Base-by-base conservation (phyloP, 2,113 vertebrate species). In the Actenoides lindsayi region DNA sequence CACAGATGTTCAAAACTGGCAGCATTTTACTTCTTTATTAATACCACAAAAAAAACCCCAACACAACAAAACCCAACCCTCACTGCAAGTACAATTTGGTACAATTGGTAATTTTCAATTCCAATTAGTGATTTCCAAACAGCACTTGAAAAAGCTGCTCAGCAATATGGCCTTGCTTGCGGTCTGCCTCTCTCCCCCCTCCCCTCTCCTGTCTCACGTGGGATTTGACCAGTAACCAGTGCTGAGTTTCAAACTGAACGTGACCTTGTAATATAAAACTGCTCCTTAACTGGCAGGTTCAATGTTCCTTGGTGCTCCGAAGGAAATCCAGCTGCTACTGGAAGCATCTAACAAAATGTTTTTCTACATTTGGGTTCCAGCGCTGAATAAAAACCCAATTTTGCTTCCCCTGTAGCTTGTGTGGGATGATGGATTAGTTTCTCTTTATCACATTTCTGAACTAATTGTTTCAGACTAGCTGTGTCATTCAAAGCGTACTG, bases 401-500 rank as follows among this genome's bases (percentile, higher is more conserved):
- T 74, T 9, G 5, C 69, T 64, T 76, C 80, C 75, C 92, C 68
- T 42, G 69, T 77, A 68, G 91, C 73, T n/a, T n/a, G 42, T 17
- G 70, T 50, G 9, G 68, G 59, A 80, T 48, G 69, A 74, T 6
- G 74, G 75, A 79, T 39, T 75, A 69, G 41, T n/a, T 79, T 31
- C 87, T 88, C 89, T 83, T 83, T 77, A 86, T 82, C 60, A 37
- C 73, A 70, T 83, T 93, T 57, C 82, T 90, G 67, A 90, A 79
- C 92, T 93, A 91, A 97, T 82, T 97, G 90, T 44, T 92, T 93
- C 74, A 89, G 64, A 81, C 67, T 81, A 23, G 64, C 62, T 81
- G 76, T 51, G 78, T 42, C 75, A 90, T 73, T 91, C 87, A 59
- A 63, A 89, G 14, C 27, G 63, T 51, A 63, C 54, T 31, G 83